Conservation (phyloP, 2,797 vertebrate species). For the Echeneis naucrates region DNA sequence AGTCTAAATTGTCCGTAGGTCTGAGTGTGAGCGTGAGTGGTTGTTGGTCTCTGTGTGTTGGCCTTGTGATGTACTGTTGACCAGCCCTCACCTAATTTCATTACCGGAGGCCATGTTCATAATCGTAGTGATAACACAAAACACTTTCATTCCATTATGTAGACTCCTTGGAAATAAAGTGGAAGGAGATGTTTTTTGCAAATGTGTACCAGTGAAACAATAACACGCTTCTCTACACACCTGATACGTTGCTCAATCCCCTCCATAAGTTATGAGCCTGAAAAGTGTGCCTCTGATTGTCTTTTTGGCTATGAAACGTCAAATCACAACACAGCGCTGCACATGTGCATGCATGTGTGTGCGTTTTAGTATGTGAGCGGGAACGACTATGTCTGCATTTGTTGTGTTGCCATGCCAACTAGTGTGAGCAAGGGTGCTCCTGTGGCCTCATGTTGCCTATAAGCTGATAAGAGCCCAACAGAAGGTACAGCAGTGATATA, state of each 20-base stretch:
- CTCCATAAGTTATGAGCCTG: slow-evolving; percentile 12
- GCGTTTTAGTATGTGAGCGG: slow-evolving; percentile 1
- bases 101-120: slow-evolving; percentile 12
- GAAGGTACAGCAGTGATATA: slow-evolving; percentile 69
- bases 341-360: background rate
- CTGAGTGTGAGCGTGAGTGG: no score
- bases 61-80: no score
- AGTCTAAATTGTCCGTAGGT: no score
- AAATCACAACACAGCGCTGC: background rate
- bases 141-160: slow-evolving; percentile 12
- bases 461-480: slow-evolving; percentile 84
- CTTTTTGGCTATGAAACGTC: slow-evolving; percentile 8
- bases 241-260: slow-evolving; percentile 17
- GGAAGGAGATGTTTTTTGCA: slow-evolving; percentile 34
- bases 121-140: slow-evolving; percentile 32
- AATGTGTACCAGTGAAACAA: slow-evolving; percentile 17
- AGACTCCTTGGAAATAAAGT: slow-evolving; percentile 12
- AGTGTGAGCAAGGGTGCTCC: slow-evolving; percentile 46
- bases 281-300: slow-evolving; percentile 14
- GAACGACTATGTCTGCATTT: slow-evolving; percentile 45
- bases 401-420: slow-evolving; percentile 63
- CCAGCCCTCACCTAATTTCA: no score
- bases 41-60: no score
- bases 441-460: slow-evolving; percentile 75
- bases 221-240: slow-evolving; percentile 12